These are phyloP conservation scores for Ptychoptera albimana DNA, from an alignment of 2,888 invertebrate genomes.

Conservation along the genomic window DNA sequence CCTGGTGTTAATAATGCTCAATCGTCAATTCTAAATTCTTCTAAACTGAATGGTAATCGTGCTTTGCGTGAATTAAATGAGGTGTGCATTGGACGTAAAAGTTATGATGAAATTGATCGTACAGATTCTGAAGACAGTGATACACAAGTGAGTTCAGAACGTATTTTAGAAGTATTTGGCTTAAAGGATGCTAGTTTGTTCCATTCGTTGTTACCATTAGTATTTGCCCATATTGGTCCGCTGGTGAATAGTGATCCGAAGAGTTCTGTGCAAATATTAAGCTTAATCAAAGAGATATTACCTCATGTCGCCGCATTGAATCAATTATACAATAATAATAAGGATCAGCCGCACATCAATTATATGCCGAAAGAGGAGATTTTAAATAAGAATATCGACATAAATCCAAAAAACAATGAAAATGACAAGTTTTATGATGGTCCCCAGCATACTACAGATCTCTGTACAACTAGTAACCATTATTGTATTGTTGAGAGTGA, in stretches of 20 bases:
- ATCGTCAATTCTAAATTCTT: conserved; percentile 10
- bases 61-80: conserved; percentile 15
- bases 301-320: conserved; percentile 81
- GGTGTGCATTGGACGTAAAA: conserved; percentile 7
- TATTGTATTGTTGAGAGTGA: conserved; percentile 90
- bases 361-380: conserved; percentile 12
- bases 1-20: neutral
- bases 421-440: conserved; percentile 16
- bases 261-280: conserved; percentile 74
- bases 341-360: conserved; percentile 12
- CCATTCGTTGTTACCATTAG: conserved; percentile 69
- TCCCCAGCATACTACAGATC: conserved; percentile 15
- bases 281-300: conserved; percentile 71
- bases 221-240: conserved; percentile 72
- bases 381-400: conserved; percentile 12
- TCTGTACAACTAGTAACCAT: conserved; percentile 62
- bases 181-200: conserved; percentile 32
- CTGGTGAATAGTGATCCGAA: conserved; percentile 61
- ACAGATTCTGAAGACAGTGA: conserved; percentile 25
- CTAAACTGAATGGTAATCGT: conserved; percentile 28
- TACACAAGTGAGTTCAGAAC: conserved; percentile 20
- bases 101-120: conserved; percentile 18
- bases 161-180: conserved; percentile 29
- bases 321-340: conserved; percentile 34
- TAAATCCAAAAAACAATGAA: conserved; percentile 17